Evolutionary conservation across 2,888 invertebrate genomes (phyloP), one percentile per base, ranked within the genome.

Genomic region (Erebia aethiops): DNA sequence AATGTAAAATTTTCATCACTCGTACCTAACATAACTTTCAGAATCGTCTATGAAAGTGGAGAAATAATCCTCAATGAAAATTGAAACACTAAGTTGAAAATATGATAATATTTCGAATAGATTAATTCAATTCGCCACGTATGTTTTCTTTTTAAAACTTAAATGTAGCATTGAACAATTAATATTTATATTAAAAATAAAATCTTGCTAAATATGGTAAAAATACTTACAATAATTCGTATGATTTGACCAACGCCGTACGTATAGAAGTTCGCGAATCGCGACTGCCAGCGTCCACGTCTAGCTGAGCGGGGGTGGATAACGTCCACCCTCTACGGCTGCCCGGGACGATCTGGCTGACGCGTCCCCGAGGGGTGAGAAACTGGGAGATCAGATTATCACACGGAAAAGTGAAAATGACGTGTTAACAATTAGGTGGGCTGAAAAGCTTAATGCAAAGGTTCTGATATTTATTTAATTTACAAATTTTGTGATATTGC

Each of bases 191-290:
- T 21, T 21, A 21, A 21, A 21, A 26, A 26, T 26, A 4, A 1
- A 26, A 26, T 26, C 3, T 26, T 4, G 26, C 1, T 26, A 26
- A 26, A 26, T 26, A 26, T 8, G 8, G 21, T 10, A 51, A 58
- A 54, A 35, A 67, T 73, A 74, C 73, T 74, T 67, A 74, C 73
- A 70, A 60, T 69, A 71, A 74, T 71, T 73, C 71, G 67, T 43
- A 68, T 60, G 64, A 54, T 18, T 63, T 62, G 63, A 52, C 67
- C 61, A 52, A 61, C 68, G 66, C 70, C 46, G 35, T 61, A 64
- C 58, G 67, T 72, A 72, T 72, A 75, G 66, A 87, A 88, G 85
- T 88, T 81, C 81, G 86, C 87, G 85, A 84, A 88, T 81, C 81
- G 86, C 87, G 85, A 84, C 83, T 70, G 35, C 16, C 11, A 71